These are phyloP conservation scores for Pseudomyrmex cubaensis DNA, from an alignment of 1,140 invertebrate genomes.

Conservation along the genomic window DNA sequence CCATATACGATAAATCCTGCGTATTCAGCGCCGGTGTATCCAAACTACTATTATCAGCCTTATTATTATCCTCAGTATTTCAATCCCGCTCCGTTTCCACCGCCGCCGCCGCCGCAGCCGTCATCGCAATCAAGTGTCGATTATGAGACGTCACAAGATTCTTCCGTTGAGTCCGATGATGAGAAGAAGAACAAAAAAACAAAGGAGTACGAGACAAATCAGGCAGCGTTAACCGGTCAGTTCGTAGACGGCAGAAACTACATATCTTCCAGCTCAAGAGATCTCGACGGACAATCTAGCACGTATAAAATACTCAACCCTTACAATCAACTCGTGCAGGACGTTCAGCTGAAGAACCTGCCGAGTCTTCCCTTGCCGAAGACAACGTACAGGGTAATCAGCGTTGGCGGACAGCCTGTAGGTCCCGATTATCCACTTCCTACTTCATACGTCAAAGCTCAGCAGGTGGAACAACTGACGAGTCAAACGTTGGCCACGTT, in stretches of 20 bases:
- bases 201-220: slow-evolving; percentile 45
- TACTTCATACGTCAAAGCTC: slow-evolving; percentile 71
- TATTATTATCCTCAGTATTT: slow-evolving; percentile 79
- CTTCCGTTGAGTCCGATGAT: slow-evolving; percentile 60
- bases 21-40: slow-evolving; percentile 64
- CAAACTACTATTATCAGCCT: slow-evolving; percentile 78
- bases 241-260: slow-evolving; percentile 80
- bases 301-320: slow-evolving; percentile 73
- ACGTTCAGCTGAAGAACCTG: slow-evolving; percentile 50
- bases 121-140: slow-evolving; percentile 8
- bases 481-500: slow-evolving; percentile 76
- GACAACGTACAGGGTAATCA: slow-evolving; percentile 78
- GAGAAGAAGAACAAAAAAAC: slow-evolving; percentile 51
- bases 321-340: slow-evolving; percentile 75
- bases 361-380: slow-evolving; percentile 62
- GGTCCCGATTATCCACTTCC: slow-evolving; percentile 73
- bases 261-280: slow-evolving; percentile 75
- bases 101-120: slow-evolving; percentile 42
- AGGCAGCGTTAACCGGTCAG: slow-evolving; percentile 26
- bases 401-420: slow-evolving; percentile 73
- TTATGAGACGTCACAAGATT: slow-evolving; percentile 31
- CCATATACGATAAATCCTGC: slow-evolving; percentile 34
- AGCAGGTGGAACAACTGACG: slow-evolving; percentile 79
- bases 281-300: slow-evolving; percentile 78
- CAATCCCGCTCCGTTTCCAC: slow-evolving; percentile 73